Percentiles rank a stretch among this genome's conserved stretches.
phyloP scores from a whole-genome alignment of 1,140 invertebrate genomes.

The Oryctes rhinoceros region DNA sequence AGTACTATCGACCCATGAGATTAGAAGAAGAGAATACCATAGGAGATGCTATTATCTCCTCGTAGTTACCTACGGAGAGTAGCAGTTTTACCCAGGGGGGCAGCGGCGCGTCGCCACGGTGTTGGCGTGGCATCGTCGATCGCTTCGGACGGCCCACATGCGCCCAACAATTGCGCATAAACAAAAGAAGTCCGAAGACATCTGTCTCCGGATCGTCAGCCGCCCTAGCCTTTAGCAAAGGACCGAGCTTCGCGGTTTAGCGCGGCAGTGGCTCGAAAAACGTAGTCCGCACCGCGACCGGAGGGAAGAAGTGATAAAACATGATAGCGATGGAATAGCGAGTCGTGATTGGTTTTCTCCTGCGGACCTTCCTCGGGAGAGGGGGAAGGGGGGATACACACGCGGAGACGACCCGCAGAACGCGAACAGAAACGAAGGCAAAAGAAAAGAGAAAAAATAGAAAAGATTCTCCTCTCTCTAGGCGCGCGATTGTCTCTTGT shows the following conservation, averaged over 20 bases:
- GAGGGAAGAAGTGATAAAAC: conserved; percentile 59
- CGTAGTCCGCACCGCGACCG: conserved; percentile 55
- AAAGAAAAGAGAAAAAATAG: conserved; percentile 44
- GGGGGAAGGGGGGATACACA: too few relatives aligned
- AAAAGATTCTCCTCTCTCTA: conserved; percentile 30
- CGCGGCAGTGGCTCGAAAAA: conserved; percentile 39
- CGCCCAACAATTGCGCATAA: conserved; percentile 52
- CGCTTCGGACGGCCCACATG: conserved; percentile 47
- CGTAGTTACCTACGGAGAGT: conserved; percentile 43
- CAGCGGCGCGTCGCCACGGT: conserved; percentile 10
- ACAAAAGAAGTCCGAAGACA: conserved; percentile 46
- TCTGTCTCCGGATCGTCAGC: conserved; percentile 26
- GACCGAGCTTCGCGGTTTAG: background rate
- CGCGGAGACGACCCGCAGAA: too few relatives aligned
- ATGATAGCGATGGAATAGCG: conserved; percentile 56
- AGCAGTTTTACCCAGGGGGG: too few relatives aligned
- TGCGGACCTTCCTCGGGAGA: background rate
- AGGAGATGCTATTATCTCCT: conserved; percentile 53
- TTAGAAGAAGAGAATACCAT: background rate
- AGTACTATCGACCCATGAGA: conserved; percentile 54
- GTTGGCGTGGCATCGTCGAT: conserved; percentile 51
- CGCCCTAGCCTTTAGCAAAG: background rate
- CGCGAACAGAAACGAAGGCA: too few relatives aligned
- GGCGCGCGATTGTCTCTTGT: background rate
- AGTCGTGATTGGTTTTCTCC: conserved; percentile 55